phyloP scores from a whole-genome alignment of 2,113 vertebrate genomes.

The Aspiorhynchus laticeps region DNA sequence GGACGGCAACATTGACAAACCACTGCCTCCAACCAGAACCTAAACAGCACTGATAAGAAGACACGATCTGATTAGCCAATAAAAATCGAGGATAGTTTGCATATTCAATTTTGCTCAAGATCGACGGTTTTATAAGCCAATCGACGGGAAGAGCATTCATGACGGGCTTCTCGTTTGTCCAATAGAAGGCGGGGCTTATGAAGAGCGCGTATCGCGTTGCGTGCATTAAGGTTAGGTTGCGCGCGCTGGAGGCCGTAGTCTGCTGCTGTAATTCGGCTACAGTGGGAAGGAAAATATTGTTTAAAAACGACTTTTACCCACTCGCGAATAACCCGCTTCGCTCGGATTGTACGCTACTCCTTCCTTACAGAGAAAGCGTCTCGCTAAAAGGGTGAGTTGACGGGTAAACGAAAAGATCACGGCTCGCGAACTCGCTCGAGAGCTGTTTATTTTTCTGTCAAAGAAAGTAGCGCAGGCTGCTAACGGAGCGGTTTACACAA shows the following conservation, averaged over 20 bases:
- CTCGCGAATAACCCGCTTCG: conserved; percentile 54
- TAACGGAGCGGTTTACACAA: conserved; percentile 63
- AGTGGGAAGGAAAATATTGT: conserved; percentile 66
- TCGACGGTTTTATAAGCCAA: conserved; percentile 55
- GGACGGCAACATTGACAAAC: conserved; percentile 49
- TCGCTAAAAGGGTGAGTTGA: conserved; percentile 63
- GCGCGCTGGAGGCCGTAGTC: conserved; percentile 75
- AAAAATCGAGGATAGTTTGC: conserved; percentile 54
- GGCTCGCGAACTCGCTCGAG: conserved; percentile 61
- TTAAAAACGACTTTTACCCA: conserved; percentile 61
- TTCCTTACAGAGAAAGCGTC: conserved; percentile 14
- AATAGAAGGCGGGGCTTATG: conserved; percentile 65
- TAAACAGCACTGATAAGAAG: conserved; percentile 15
- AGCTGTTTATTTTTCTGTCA: conserved; percentile 77
- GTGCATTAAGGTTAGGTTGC: conserved; percentile 73
- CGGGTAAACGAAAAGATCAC: neutral
- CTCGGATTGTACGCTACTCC: conserved; percentile 41
- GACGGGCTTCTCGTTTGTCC: conserved; percentile 52
- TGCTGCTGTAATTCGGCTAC: conserved; percentile 64
- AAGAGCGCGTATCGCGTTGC: conserved; percentile 33
- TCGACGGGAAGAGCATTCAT: neutral
- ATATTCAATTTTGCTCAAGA: conserved; percentile 46
- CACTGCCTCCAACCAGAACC: conserved; percentile 11
- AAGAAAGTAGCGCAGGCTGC: conserved; percentile 76
- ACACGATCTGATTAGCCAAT: conserved; percentile 57